phyloP scores from a whole-genome alignment of 2,797 vertebrate species.

The Ataeniobius toweri region DNA sequence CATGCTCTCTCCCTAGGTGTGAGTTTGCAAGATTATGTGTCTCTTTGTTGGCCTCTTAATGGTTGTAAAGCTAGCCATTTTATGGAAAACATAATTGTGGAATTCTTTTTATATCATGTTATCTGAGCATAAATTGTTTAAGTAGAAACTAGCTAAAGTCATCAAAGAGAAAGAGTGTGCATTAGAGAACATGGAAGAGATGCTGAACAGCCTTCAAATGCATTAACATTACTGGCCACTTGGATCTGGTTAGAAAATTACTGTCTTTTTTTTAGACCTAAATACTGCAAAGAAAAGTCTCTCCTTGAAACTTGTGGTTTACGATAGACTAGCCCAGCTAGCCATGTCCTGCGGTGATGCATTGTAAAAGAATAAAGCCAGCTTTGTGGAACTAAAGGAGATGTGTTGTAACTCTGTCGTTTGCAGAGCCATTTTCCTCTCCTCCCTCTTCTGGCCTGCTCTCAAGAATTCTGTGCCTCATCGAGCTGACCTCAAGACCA shows the following conservation, averaged over 20 bases:
- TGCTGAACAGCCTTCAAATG: not conserved
- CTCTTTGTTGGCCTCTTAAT: not conserved
- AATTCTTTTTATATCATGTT: too few relatives aligned
- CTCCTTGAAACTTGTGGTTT: not conserved
- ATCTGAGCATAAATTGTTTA: too few relatives aligned
- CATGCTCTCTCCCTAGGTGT: not conserved
- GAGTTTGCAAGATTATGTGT: not conserved
- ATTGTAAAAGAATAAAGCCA: not conserved
- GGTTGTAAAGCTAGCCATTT: too few relatives aligned
- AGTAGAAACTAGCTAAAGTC: too few relatives aligned
- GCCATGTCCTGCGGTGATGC: not conserved
- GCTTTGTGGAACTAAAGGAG: not conserved
- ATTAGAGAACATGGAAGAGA: not conserved
- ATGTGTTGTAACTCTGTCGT: not conserved
- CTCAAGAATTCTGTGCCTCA: not conserved
- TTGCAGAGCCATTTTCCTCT: too few relatives aligned
- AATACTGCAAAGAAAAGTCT: not conserved
- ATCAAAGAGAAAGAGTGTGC: too few relatives aligned
- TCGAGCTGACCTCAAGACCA: not conserved
- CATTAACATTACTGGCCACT: not conserved
- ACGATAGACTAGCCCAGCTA: not conserved
- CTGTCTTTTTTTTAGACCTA: not conserved
- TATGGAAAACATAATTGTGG: too few relatives aligned
- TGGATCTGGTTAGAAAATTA: not conserved
- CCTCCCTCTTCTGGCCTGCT: not conserved